Evolutionary conservation across 2,888 invertebrate species (phyloP), one percentile per base, ranked within the genome.

Genomic region (Agonopterix alstromeriana): DNA sequence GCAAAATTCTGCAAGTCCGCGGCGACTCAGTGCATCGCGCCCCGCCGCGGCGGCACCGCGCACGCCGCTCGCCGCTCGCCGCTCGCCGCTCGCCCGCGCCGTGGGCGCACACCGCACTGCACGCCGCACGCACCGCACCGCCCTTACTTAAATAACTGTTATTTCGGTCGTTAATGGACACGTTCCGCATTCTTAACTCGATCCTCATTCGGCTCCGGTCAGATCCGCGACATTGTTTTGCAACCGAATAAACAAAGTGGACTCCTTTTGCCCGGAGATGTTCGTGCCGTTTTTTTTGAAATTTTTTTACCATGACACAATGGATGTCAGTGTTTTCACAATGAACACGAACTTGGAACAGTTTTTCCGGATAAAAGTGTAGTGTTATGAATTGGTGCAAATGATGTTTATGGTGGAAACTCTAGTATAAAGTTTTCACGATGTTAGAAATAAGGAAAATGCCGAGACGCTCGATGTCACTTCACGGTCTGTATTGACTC

Each of bases 1-100:
- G 53, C 87, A 87, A 87, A 87, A 84, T 88, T 87, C 77, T 87
- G 87, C 87, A 87, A 87, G 85, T 83, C 83, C 80, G 77, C 70
- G 71, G 79, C 80, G 75, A 80, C 73, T 82, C 86, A 86, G 85
- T 87, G 87, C 87, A 88, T 83, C 85, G 83, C 80, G 86, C 81
- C 82, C 80, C 83, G 86, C 85, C 86, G 85, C 86, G 86, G 85
- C 85, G 85, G 84, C 77, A 70, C 77, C 80, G 86, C 88, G 88
- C 81, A 71, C 77, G 77, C 73, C 74, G 74, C 70, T 71, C 65
- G 68, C 65, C 67, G 62, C 66, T 67, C 64, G 66, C 65, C 70
- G 68, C 70, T 60, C 73, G 70, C 70, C 67, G 60, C 63, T 53
- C 48, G 55, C 48, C 50, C 57, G 49, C 56, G 70, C 68, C 73